Percentiles rank a stretch among this genome's conserved stretches.
Evolutionary conservation across 2,797 vertebrate genomes (phyloP).

Genomic region (Salmo trutta): DNA sequence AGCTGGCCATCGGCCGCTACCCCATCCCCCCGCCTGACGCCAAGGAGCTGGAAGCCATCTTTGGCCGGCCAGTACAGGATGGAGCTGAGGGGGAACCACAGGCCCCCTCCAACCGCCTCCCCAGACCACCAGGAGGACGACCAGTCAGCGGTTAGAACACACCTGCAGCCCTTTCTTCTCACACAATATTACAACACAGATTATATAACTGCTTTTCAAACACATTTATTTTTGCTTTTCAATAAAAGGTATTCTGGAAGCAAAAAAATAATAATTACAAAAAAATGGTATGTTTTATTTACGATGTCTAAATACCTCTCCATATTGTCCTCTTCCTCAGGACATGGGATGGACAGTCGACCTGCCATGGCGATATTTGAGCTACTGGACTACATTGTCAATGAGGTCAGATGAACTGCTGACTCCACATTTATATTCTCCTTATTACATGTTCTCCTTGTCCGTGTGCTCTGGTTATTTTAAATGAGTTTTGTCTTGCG

Average conservation of each 20-base stretch:
- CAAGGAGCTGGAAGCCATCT: slow-evolving; percentile 94
- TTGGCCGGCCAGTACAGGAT: slow-evolving; percentile 85
- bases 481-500: slow-evolving; percentile 21
- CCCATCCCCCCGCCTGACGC: slow-evolving; percentile 95
- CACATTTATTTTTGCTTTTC: too few species aligned
- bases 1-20: slow-evolving; percentile 94
- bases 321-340: slow-evolving; percentile 60
- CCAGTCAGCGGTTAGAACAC: slow-evolving; percentile 85
- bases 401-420: slow-evolving; percentile 82
- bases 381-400: slow-evolving; percentile 97
- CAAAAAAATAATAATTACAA: too few species aligned
- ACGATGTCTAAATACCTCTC: not conserved
- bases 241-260: too few species aligned
- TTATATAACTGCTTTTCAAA: not conserved
- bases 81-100: slow-evolving; percentile 84
- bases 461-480: not conserved
- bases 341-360: slow-evolving; percentile 89
- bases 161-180: too few species aligned
- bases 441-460: not conserved
- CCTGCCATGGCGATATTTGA: slow-evolving; percentile 99
- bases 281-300: not conserved
- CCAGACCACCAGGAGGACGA: slow-evolving; percentile 89
- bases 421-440: slow-evolving; percentile 25
- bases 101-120: slow-evolving; percentile 84
- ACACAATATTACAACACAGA: too few species aligned